Evolutionary conservation across 1,140 invertebrate genomes (phyloP), one percentile per base, ranked within the genome.

Genomic region (Papilio helenus): DNA sequence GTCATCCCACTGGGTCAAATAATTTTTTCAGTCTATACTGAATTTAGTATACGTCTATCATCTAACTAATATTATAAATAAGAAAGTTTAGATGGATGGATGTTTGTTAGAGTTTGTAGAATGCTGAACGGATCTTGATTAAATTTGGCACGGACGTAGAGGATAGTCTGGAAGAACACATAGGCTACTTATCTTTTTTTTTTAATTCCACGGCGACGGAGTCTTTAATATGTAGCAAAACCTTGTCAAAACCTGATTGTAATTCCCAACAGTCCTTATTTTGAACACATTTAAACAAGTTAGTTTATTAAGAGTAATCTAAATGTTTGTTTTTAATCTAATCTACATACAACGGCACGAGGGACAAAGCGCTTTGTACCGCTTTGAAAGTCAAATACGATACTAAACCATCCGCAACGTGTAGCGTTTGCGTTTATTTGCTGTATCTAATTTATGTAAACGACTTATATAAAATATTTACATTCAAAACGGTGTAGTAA

Each of bases 241-340:
- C 9, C 20, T n/a, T 58, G 7, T 58, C 9, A 58, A 58, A 58
- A 58, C 55, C 5, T 20, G 8, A 8, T 23, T 61, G 58, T 9
- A 10, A 61, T 61, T 26, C 58, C 58, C 58, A 23, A 61, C 20
- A 26, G 58, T 61, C 20, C 20, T 26, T 61, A 12, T 61, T 61
- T 23, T 29, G 61, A 68, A 68, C 26, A 68, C 61, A 68, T 68
- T 68, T 14, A 23, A 61, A 61, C 58, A 23, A 61, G 58, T 61
- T 34, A 68, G 61, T 68, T 34, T 68, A 68, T 68, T 68, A 68
- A 10, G 61, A 34, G 61, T 29, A 68, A 68, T 68, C 61, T 68
- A 68, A 68, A 68, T 68, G 26, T 68, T 68, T 68, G 61, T 68
- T 68, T 34, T 68, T 68, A 68, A 68, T 68, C 61, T 68, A 68